Conservation (phyloP, 2,797 vertebrate genomes). For the Halcyon chelicuti region DNA sequence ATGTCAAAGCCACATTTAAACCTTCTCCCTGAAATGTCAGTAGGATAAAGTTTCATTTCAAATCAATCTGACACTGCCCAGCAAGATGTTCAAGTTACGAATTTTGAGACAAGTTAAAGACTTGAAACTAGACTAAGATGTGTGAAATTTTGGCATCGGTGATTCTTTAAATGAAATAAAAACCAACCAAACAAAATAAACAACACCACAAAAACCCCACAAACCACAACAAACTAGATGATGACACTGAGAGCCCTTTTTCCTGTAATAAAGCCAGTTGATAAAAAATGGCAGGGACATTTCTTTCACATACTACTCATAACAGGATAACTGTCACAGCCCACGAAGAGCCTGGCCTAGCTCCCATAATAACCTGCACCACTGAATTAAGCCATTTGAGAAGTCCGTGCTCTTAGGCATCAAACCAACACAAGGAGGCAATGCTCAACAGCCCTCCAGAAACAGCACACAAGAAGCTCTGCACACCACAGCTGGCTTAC, state of each 20-base stretch:
- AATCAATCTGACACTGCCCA: not conserved
- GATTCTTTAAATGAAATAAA: not conserved
- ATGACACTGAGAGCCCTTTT: not conserved
- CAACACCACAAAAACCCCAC: not conserved
- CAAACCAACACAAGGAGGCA: not conserved
- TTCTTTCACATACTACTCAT: not conserved
- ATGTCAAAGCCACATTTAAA: not conserved
- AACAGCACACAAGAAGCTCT: not conserved
- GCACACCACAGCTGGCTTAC: conserved; percentile 74
- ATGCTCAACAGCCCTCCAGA: not conserved
- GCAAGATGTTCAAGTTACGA: not conserved
- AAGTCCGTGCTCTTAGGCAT: not conserved
- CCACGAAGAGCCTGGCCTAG: not conserved
- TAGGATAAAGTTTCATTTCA: not conserved
- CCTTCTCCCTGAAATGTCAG: not conserved
- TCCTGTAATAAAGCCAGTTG: not conserved
- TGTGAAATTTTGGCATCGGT: not conserved
- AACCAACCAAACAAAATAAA: too few relatives aligned
- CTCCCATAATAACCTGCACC: not conserved
- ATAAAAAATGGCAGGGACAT: not conserved
- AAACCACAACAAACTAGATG: not conserved
- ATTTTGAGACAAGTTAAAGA: not conserved
- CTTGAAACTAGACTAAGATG: not conserved
- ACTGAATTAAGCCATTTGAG: not conserved
- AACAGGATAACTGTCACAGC: not conserved